Evolutionary conservation across 2,797 vertebrate genomes (phyloP), one percentile per base, ranked within the genome.

Genomic region (Notoglanidium macrostoma): DNA sequence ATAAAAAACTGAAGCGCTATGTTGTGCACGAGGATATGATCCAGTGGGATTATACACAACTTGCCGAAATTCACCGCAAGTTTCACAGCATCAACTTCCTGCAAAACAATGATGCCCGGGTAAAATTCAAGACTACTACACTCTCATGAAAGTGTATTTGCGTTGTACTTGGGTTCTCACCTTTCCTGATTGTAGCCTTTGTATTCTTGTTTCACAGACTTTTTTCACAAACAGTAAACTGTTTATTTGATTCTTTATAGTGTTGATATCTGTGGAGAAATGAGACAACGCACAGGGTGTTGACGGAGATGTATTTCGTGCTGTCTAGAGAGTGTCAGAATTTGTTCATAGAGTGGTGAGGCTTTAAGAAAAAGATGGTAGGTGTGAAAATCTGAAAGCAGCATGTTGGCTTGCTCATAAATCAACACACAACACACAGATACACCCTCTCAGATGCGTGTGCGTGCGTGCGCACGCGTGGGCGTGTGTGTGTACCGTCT

Each of bases 241-340:
- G 95, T 99, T 99, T 92, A 99, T 99, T 94, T 99, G 98, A 96
- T 99, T 99, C 95, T 99, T 99, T 92, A 99, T 99, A 92, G 96
- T 96, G 93, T 98, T 99, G 93, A 99, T 99, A 96, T 99, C 98
- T 99, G 92, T 89, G 92, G 94, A 88, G 14, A 94, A 93, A 89
- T 5, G 92, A 92, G 91, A 91, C 1, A 91, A 32, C 49, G 26
- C 59, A 54, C n/a, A 83, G 19, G n/a, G 17, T 51, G 77, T 40
- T 14, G 32, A 26, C 29, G 1, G 9, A 35, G 35, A 77, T 19
- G 40, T 59, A 17, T 14, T 59, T 59, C 40, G 32, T 2, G 7
- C 19, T 19, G 6, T 77, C 15, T 32, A 79, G 3, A 35, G 29
- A 49, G 44, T 2, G 44, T 77, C 49, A 9, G 72, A 7, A 49